phyloP scores from a whole-genome alignment of 2,797 vertebrate species.

The Acanthornis magna region DNA sequence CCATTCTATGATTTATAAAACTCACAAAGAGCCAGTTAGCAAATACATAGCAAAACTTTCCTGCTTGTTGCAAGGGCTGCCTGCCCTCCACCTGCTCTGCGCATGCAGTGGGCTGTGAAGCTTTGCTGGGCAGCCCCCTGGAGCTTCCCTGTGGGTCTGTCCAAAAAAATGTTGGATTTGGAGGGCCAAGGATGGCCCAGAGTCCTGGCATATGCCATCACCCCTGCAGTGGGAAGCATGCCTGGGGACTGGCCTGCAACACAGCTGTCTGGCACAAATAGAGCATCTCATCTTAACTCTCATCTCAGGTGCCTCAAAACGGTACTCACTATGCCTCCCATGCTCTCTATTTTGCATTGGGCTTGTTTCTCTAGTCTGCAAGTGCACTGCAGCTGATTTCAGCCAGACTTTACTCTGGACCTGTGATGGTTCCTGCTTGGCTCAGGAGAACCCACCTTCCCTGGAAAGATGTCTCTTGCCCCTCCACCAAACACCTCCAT shows the following conservation, averaged over 20 bases:
- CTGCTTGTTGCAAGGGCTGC: background rate
- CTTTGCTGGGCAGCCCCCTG: background rate
- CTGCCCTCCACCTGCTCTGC: background rate
- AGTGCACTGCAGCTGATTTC: background rate
- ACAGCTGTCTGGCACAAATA: background rate
- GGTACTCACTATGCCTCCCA: background rate
- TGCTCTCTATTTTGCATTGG: background rate
- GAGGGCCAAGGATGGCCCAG: background rate
- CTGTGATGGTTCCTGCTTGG: background rate
- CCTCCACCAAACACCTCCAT: accelerated
- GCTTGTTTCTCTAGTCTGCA: background rate
- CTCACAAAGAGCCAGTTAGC: background rate
- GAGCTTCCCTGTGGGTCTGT: background rate
- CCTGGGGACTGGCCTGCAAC: background rate
- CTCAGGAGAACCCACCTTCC: background rate
- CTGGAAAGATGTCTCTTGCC: background rate
- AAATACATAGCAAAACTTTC: background rate
- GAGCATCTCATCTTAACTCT: background rate
- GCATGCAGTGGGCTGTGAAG: accelerated
- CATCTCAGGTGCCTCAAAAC: background rate
- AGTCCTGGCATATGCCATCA: background rate
- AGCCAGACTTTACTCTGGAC: background rate
- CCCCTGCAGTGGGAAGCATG: background rate
- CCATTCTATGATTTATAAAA: background rate
- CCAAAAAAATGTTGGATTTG: background rate